Conservation (phyloP, 2,888 invertebrate genomes). For the Dolichomitus sp. region DNA sequence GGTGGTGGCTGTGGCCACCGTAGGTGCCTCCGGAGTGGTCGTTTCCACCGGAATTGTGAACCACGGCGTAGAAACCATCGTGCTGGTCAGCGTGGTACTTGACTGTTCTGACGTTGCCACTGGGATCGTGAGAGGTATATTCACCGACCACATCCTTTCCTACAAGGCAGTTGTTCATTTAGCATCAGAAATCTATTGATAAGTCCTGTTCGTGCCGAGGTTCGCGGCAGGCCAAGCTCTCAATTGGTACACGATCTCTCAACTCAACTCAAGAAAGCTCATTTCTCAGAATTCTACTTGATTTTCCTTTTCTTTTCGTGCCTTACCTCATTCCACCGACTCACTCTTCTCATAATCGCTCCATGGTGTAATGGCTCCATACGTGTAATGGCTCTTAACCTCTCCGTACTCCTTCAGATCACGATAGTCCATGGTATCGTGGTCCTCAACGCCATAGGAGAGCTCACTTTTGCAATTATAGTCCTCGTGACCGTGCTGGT, state of each 20-base stretch:
- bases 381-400: constrained; percentile 36
- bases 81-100: constrained; percentile 76
- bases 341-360: background rate
- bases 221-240: background rate
- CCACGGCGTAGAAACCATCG: constrained; percentile 79
- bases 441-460: constrained; percentile 68
- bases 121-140: constrained; percentile 80
- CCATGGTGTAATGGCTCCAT: background rate
- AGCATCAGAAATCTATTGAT: constrained; percentile 25
- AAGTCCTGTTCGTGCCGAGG: constrained; percentile 18
- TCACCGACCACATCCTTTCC: constrained; percentile 74
- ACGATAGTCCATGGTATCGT: constrained; percentile 67
- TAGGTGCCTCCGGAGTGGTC: constrained; percentile 66
- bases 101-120: constrained; percentile 76
- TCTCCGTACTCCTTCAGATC: constrained; percentile 65
- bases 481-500: constrained; percentile 70
- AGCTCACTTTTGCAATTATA: constrained; percentile 70
- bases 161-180: constrained; percentile 40
- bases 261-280: constrained; percentile 4
- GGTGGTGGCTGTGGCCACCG: constrained; percentile 60
- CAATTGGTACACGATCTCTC: background rate
- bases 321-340: background rate
- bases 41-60: constrained; percentile 72
- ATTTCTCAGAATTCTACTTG: background rate
- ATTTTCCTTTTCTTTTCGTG: constrained; percentile 3